These are phyloP conservation scores for Phrynocephalus versicolor DNA, from an alignment of 2,113 vertebrate species.

Conservation along the genomic window DNA sequence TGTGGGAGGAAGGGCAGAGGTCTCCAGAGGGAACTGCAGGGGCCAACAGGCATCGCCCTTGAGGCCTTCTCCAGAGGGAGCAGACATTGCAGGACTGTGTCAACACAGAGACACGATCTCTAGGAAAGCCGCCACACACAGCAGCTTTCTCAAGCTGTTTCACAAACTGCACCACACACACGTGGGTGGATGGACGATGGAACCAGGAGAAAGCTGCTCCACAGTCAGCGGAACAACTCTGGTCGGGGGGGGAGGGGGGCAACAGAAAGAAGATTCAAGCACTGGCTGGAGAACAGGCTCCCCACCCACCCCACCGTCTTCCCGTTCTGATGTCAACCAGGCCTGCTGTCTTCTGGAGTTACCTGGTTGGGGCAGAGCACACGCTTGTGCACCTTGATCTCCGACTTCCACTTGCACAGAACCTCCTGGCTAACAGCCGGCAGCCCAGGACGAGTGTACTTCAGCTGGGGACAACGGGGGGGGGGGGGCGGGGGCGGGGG, in stretches of 20 bases:
- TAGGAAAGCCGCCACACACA: background rate
- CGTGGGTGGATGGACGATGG: background rate
- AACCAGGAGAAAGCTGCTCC: background rate
- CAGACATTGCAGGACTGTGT: too few relatives aligned
- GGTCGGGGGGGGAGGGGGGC: background rate
- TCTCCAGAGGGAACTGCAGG: too few relatives aligned
- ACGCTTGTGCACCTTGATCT: slow-evolving; percentile 91
- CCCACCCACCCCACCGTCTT: background rate
- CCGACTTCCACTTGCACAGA: slow-evolving; percentile 91
- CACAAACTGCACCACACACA: background rate
- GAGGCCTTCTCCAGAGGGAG: too few relatives aligned
- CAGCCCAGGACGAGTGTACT: slow-evolving; percentile 91
- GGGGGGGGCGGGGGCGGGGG: too few relatives aligned
- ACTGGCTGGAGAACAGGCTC: too few relatives aligned
- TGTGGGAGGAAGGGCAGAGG: background rate
- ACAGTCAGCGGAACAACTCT: background rate
- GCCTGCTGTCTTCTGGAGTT: background rate
- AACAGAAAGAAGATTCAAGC: background rate
- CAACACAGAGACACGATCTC: too few relatives aligned
- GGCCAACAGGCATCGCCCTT: too few relatives aligned
- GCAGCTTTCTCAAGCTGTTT: too few relatives aligned
- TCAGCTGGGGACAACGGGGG: slow-evolving; percentile 75
- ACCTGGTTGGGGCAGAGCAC: slow-evolving; percentile 96
- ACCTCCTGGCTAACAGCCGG: slow-evolving; percentile 93
- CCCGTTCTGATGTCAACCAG: background rate